Conservation (phyloP, 2,797 vertebrate genomes). For the Agapornis canus region DNA sequence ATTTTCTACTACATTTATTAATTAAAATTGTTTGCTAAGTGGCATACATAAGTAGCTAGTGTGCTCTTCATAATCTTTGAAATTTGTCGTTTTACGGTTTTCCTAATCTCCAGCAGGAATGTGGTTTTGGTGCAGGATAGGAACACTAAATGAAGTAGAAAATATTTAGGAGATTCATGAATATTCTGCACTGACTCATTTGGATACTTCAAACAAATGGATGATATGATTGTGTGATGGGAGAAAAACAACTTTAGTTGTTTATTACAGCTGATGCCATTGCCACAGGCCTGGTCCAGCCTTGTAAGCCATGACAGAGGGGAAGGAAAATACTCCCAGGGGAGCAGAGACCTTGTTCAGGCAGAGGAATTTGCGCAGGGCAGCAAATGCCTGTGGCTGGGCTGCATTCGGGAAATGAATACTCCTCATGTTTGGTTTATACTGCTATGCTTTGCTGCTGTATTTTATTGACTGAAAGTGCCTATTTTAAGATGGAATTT, state of each 20-base stretch:
- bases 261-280: neutral
- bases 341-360: neutral
- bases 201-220: neutral
- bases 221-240: rapidly evolving
- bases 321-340: neutral
- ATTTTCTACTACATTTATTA: neutral
- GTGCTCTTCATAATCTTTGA: neutral
- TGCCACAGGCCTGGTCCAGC: neutral
- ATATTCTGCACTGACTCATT: neutral
- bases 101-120: neutral
- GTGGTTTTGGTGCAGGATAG: neutral
- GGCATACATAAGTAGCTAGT: neutral
- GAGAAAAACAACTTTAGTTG: neutral
- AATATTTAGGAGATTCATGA: neutral
- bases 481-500: neutral
- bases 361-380: neutral
- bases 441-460: neutral
- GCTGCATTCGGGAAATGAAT: rapidly evolving
- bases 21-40: neutral
- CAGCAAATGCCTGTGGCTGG: rapidly evolving
- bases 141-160: neutral
- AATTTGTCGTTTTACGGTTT: neutral
- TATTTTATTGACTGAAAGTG: rapidly evolving
- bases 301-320: neutral
- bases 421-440: neutral